Percentiles rank a stretch among this genome's conserved stretches.
Evolutionary conservation across 2,797 vertebrate genomes (phyloP).

Genomic region (Alca torda): DNA sequence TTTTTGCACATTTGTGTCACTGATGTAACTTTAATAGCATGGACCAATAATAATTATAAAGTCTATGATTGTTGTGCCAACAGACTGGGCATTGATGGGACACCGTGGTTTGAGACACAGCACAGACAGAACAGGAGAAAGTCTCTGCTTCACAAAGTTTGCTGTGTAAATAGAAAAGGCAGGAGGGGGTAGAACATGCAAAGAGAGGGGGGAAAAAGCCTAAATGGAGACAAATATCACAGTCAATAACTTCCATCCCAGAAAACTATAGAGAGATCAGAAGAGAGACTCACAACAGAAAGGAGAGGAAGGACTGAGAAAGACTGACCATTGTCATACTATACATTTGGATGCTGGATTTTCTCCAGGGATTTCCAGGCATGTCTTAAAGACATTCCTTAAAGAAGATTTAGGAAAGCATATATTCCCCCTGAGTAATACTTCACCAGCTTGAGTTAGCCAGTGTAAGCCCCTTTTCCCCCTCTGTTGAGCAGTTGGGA

Average conservation of each 20-base stretch:
- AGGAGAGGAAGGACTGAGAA: neutral
- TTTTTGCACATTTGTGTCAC: neutral
- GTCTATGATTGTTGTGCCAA: neutral
- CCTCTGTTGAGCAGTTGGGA: neutral
- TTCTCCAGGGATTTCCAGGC: neutral
- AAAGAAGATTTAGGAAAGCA: neutral
- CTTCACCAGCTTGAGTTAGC: neutral
- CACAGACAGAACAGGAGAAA: neutral
- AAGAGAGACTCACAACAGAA: neutral
- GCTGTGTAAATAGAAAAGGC: neutral
- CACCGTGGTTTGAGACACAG: neutral
- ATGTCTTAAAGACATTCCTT: neutral
- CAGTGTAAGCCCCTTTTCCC: neutral
- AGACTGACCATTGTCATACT: neutral
- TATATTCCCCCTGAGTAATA: neutral
- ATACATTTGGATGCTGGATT: neutral
- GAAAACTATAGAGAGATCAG: neutral
- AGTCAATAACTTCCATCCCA: neutral
- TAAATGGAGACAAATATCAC: neutral
- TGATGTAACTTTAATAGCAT: conserved; percentile 36
- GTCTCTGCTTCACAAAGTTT: neutral
- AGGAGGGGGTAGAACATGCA: neutral
- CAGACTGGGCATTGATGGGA: neutral
- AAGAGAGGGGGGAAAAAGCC: fast-evolving
- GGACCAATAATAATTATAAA: neutral